phyloP scores from a whole-genome alignment of 2,797 vertebrate genomes.

The Tinamus major region DNA sequence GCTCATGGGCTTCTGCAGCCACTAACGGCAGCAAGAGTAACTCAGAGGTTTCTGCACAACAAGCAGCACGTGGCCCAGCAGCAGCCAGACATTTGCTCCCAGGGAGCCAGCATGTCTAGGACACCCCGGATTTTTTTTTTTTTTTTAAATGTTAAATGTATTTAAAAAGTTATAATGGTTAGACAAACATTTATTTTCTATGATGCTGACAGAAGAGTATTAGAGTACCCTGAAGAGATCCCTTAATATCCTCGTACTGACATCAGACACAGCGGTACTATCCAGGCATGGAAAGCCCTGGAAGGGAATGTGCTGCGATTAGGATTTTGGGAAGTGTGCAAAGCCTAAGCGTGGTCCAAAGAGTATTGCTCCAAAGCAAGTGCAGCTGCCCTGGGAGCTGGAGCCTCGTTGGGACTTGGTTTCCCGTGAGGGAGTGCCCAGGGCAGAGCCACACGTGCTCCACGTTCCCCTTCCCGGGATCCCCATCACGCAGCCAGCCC shows the following conservation, averaged over 20 bases:
- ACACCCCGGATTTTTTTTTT: background rate
- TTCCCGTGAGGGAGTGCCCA: rapidly evolving
- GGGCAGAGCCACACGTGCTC: background rate
- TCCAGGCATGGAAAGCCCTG: background rate
- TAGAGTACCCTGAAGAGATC: background rate
- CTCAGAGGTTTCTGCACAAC: conserved; percentile 53
- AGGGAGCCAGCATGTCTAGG: background rate
- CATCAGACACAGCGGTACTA: background rate
- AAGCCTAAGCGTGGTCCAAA: background rate
- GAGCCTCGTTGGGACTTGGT: background rate
- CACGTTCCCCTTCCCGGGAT: background rate
- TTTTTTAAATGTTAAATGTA: conserved; percentile 2
- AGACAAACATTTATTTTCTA: conserved; percentile 22
- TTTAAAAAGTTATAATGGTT: background rate
- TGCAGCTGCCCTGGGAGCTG: rapidly evolving
- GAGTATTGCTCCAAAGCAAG: background rate
- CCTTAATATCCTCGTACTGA: background rate
- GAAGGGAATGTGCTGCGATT: rapidly evolving
- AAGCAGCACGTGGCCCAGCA: conserved; percentile 23
- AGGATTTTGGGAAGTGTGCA: background rate
- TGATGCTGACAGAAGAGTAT: background rate
- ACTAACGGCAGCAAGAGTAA: conserved; percentile 48
- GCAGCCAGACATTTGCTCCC: background rate
- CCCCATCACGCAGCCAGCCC: background rate
- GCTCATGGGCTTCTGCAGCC: background rate